Percentiles rank a stretch among this genome's conserved stretches.
Evolutionary conservation across 1,140 invertebrate genomes (phyloP).

Genomic region (Maniola jurtina): DNA sequence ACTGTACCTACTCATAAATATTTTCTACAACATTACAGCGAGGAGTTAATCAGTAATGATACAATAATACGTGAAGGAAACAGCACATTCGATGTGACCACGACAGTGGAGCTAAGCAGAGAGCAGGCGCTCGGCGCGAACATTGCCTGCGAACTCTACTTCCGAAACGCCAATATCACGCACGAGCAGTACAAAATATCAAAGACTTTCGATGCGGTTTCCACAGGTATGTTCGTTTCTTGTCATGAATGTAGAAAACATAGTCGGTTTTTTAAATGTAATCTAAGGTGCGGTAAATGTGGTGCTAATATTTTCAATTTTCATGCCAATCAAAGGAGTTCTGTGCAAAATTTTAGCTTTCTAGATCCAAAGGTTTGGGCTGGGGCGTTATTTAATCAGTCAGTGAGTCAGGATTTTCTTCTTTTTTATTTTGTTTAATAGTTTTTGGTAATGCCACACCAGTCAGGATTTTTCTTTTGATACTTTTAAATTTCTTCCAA

Average conservation of each 20-base stretch:
- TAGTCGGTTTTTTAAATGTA: no score
- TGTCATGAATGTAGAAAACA: neutral
- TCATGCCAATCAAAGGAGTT: no score
- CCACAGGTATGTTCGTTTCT: slow-evolving; percentile 36
- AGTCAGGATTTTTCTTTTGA: no score
- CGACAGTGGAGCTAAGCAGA: slow-evolving; percentile 31
- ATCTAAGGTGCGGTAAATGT: no score
- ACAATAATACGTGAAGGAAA: slow-evolving; percentile 4
- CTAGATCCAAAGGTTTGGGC: no score
- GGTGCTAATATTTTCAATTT: no score
- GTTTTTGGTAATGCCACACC: no score
- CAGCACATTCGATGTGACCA: slow-evolving; percentile 23
- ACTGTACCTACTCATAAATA: no score
- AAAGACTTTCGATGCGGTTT: slow-evolving; percentile 30
- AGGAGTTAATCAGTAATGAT: slow-evolving; percentile 11
- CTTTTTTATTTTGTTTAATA: no score
- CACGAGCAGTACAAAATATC: slow-evolving; percentile 37
- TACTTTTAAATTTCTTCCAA: neutral
- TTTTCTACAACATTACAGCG: neutral
- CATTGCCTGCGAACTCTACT: slow-evolving; percentile 48
- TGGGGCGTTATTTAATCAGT: no score
- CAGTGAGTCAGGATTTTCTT: no score
- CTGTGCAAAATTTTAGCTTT: no score
- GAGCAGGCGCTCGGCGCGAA: slow-evolving; percentile 34
- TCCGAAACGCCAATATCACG: slow-evolving; percentile 33